These are phyloP conservation scores for Poeciliopsis presidionis DNA, from an alignment of 2,797 vertebrate species.

Conservation along the genomic window DNA sequence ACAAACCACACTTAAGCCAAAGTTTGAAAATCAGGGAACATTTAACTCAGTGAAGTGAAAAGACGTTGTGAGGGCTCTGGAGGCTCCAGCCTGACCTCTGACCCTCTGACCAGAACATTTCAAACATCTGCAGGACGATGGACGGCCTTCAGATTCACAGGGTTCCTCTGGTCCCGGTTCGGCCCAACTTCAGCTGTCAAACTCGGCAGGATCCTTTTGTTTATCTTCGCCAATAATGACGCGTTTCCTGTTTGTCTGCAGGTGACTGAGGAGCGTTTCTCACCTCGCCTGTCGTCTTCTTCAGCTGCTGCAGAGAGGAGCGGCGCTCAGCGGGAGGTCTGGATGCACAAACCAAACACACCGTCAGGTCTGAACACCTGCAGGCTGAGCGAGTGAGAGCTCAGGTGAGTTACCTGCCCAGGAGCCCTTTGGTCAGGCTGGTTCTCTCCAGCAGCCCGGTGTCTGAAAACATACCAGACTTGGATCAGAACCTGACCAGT, in stretches of 20 bases:
- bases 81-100: too few species aligned
- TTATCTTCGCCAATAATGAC: too few species aligned
- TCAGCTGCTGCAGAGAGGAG: conserved; percentile 61
- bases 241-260: neutral
- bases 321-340: conserved; percentile 41
- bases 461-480: conserved; percentile 66
- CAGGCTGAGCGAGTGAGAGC: neutral
- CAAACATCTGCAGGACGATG: neutral
- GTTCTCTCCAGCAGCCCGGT: conserved; percentile 81
- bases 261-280: neutral
- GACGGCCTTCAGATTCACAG: too few species aligned
- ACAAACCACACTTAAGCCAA: neutral
- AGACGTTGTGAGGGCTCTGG: too few species aligned
- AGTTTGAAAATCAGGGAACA: too few species aligned
- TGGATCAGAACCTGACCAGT: neutral
- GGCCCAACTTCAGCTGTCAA: neutral
- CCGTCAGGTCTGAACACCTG: neutral
- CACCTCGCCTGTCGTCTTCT: conserved; percentile 82
- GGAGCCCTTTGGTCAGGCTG: conserved; percentile 73
- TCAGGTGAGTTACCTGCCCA: conserved; percentile 57
- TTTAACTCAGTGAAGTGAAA: too few species aligned
- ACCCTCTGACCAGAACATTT: neutral
- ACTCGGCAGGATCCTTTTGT: neutral
- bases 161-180: neutral
- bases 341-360: conserved; percentile 30